These are phyloP conservation scores for Leistus spinibarbis DNA, from an alignment of 2,888 invertebrate species.

Conservation along the genomic window DNA sequence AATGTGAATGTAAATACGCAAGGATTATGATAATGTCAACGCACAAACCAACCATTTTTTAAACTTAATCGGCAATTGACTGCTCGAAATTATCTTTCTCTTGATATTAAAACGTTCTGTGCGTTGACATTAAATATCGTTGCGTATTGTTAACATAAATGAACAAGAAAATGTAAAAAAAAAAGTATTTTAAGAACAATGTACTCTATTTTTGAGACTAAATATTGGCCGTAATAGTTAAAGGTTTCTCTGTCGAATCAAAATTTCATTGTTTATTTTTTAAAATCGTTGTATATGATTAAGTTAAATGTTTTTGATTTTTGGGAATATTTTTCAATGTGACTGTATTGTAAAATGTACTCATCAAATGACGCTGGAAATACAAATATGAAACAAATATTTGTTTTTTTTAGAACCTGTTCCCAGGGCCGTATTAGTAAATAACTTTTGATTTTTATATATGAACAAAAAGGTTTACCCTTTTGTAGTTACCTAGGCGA, in stretches of 20 bases:
- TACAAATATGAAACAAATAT: conserved; percentile 1
- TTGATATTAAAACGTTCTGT: no score
- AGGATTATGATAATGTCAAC: no score
- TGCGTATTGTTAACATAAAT: not conserved
- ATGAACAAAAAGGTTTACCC: no score
- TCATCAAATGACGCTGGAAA: conserved; percentile 24
- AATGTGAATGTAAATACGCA: conserved; percentile 23
- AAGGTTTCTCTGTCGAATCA: not conserved
- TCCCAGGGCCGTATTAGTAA: no score
- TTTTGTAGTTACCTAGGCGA: no score
- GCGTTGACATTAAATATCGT: no score
- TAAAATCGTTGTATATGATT: not conserved
- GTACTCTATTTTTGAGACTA: conserved; percentile 35
- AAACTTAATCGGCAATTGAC: no score
- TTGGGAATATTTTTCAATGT: not conserved
- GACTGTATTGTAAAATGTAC: conserved; percentile 21
- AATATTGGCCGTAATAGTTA: conserved; percentile 29
- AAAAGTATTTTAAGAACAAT: conserved; percentile 19
- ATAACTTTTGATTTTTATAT: no score
- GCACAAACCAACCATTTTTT: no score
- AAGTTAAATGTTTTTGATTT: not conserved
- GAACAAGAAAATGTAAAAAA: conserved; percentile 14
- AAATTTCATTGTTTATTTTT: not conserved
- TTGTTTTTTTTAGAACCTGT: no score
- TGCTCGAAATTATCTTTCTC: no score